phyloP scores from a whole-genome alignment of 2,113 vertebrate genomes.

The Cyrtonyx montezumae region DNA sequence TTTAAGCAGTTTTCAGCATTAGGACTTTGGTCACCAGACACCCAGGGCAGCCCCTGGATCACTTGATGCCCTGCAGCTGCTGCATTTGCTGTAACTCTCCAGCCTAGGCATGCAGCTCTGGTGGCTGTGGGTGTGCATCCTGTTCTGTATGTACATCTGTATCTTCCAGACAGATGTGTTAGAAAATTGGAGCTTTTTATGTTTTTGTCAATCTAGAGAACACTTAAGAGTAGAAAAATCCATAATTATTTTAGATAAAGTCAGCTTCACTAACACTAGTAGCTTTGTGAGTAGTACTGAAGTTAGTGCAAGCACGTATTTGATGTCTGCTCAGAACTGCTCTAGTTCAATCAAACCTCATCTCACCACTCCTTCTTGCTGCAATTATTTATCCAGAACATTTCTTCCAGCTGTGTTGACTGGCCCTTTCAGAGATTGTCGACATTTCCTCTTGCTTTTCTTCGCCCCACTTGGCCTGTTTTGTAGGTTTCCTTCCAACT shows the following conservation, averaged over 20 bases:
- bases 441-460: background rate
- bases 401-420: conserved; percentile 1
- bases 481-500: background rate
- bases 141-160: background rate
- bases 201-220: background rate
- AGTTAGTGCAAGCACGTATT: background rate
- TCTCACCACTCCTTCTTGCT: background rate
- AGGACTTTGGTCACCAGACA: background rate
- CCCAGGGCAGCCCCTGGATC: background rate
- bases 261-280: background rate
- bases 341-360: background rate
- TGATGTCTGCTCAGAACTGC: background rate
- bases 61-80: background rate
- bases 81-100: background rate
- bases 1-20: conserved; percentile 15
- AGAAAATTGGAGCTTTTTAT: background rate
- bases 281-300: background rate
- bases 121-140: background rate
- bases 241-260: background rate
- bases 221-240: background rate
- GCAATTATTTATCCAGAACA: background rate
- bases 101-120: background rate
- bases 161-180: background rate
- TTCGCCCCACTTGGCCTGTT: background rate
- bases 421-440: background rate